Conservation (phyloP, 2,888 invertebrate genomes). For the Pseudeuparius sepicola region DNA sequence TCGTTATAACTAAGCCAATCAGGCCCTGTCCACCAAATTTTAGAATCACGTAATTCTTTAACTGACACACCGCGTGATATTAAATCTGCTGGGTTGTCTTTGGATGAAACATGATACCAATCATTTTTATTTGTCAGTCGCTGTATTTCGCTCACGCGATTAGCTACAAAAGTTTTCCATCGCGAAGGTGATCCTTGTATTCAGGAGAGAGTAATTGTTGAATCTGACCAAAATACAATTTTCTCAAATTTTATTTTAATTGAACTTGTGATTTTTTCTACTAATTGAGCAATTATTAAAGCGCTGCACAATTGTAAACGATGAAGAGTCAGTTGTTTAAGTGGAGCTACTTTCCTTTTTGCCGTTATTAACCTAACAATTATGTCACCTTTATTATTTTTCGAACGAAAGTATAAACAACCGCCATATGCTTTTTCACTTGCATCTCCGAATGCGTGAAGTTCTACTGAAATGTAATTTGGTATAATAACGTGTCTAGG, state of each 20-base stretch:
- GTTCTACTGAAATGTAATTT: too few species aligned
- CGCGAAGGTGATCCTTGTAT: slow-evolving; percentile 1
- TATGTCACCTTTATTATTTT: too few species aligned
- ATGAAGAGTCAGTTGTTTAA: slow-evolving; percentile 7
- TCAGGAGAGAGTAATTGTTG: slow-evolving; percentile 12
- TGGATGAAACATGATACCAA: slow-evolving; percentile 5
- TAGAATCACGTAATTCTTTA: not conserved
- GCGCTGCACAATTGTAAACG: slow-evolving; percentile 10
- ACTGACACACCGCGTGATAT: not conserved
- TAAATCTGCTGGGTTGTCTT: slow-evolving; percentile 5
- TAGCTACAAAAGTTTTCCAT: slow-evolving; percentile 3
- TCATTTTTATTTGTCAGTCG: not conserved
- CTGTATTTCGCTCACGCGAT: slow-evolving; percentile 4
- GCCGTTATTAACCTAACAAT: too few species aligned
- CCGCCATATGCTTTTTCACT: too few species aligned
- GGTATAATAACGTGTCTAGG: too few species aligned
- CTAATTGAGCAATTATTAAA: slow-evolving; percentile 6
- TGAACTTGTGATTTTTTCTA: not conserved
- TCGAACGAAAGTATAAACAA: too few species aligned
- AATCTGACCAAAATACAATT: slow-evolving; percentile 10
- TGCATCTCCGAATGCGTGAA: too few species aligned
- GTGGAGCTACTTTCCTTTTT: too few species aligned
- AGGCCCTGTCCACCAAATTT: slow-evolving; percentile 13
- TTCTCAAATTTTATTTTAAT: slow-evolving; percentile 6
- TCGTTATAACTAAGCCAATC: slow-evolving; percentile 3